phyloP scores from a whole-genome alignment of 2,797 vertebrate genomes.

The Selene dorsalis region DNA sequence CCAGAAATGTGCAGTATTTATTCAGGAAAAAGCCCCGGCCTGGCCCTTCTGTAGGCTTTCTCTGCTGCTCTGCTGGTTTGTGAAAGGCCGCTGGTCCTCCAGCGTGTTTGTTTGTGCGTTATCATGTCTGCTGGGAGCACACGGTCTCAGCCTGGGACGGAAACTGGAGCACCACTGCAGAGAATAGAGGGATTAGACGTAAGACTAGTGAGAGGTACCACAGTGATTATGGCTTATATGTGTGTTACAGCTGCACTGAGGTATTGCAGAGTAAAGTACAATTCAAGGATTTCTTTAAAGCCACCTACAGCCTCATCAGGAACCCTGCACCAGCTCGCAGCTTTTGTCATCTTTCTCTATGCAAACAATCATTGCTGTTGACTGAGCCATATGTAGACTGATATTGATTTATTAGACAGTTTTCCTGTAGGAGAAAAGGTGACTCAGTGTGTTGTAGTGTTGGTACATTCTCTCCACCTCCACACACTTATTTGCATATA shows the following conservation, averaged over 20 bases:
- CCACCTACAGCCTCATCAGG: constrained; percentile 15
- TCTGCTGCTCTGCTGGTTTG: constrained; percentile 20
- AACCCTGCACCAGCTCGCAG: constrained; percentile 22
- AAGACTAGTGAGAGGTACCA: constrained; percentile 51
- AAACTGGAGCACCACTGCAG: constrained; percentile 73
- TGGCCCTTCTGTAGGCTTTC: not conserved
- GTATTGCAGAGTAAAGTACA: constrained; percentile 24
- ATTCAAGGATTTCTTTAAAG: constrained; percentile 39
- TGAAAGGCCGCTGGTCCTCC: constrained; percentile 25
- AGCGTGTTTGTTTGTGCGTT: constrained; percentile 38
- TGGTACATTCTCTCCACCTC: not conserved
- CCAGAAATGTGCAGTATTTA: not conserved
- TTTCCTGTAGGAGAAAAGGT: not conserved
- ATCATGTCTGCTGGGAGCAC: constrained; percentile 48
- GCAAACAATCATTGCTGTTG: constrained; percentile 37
- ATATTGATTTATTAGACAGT: constrained; percentile 19
- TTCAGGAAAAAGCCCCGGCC: not conserved
- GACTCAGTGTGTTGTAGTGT: not conserved
- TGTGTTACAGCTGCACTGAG: constrained; percentile 32
- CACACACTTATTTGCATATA: not conserved
- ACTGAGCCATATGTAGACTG: constrained; percentile 15
- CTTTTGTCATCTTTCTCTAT: constrained; percentile 20
- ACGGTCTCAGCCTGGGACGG: constrained; percentile 44
- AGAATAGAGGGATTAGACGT: constrained; percentile 71
- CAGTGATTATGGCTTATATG: constrained; percentile 36